Percentiles rank a stretch among this genome's conserved stretches.
These are phyloP conservation scores for Hippasteria phrygiana DNA, from an alignment of 53 echinoderm and acorn worm genomes.

Conservation along the genomic window DNA sequence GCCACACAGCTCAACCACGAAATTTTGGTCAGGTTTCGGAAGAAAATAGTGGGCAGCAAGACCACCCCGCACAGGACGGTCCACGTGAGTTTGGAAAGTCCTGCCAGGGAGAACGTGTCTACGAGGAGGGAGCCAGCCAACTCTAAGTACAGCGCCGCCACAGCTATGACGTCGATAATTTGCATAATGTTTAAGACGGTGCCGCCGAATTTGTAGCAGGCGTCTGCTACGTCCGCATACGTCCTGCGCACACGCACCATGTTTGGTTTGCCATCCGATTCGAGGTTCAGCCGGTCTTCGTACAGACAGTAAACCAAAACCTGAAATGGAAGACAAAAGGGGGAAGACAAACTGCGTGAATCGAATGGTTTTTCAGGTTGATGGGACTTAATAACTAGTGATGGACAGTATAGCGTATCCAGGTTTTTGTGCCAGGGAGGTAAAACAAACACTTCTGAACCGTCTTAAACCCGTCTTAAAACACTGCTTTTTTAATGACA, in stretches of 20 bases:
- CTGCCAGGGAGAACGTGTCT: constrained; percentile 87
- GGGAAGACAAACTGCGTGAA: background rate
- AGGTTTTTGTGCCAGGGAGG: too few species aligned
- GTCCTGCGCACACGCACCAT: constrained; percentile 79
- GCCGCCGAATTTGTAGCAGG: constrained; percentile 81
- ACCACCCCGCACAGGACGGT: constrained; percentile 78
- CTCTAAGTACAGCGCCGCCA: constrained; percentile 95
- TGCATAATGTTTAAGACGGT: constrained; percentile 86
- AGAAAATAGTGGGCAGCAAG: constrained; percentile 89
- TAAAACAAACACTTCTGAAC: too few species aligned
- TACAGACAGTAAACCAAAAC: constrained; percentile 92
- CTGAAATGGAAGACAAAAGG: constrained; percentile 55
- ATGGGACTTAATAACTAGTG: background rate
- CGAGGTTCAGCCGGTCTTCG: constrained; percentile 69
- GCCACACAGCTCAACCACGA: constrained; percentile 95
- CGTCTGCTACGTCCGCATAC: constrained; percentile 94
- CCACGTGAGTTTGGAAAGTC: constrained; percentile 85
- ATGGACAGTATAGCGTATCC: too few species aligned
- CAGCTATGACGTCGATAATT: constrained; percentile 91
- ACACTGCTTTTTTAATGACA: too few species aligned
- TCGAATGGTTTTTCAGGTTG: background rate
- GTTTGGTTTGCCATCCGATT: constrained; percentile 37
- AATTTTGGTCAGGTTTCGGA: constrained; percentile 93
- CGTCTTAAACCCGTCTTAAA: too few species aligned
- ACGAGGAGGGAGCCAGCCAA: constrained; percentile 89